Conservation (phyloP, 53 echinoderm and acorn worm species). For the Zoroaster sp. region DNA sequence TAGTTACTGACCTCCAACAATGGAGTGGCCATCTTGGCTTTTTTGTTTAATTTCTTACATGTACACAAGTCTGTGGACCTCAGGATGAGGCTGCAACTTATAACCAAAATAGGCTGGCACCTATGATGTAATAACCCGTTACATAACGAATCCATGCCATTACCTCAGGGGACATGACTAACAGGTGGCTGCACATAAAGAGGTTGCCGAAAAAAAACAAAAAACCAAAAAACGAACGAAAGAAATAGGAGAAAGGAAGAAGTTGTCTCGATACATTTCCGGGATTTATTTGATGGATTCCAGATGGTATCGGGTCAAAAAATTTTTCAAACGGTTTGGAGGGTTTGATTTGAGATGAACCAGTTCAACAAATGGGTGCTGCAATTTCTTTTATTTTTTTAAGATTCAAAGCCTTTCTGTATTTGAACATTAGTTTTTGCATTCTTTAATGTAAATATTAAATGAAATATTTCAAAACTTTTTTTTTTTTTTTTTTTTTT, state of each 20-base stretch:
- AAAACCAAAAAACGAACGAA: background rate
- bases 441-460: slow-evolving; percentile 38
- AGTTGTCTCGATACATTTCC: background rate
- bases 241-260: background rate
- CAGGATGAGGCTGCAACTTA: background rate
- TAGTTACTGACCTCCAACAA: no score
- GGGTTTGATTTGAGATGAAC: background rate
- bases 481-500: background rate
- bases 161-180: background rate
- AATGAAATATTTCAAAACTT: background rate
- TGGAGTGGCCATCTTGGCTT: no score
- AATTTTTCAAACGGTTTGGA: background rate
- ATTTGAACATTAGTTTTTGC: slow-evolving; percentile 18
- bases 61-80: background rate
- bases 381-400: slow-evolving; percentile 46
- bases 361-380: slow-evolving; percentile 34
- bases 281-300: background rate
- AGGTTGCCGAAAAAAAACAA: background rate
- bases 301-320: background rate
- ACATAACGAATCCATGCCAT: background rate
- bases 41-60: no score
- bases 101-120: background rate
- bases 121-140: background rate
- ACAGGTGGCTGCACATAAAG: background rate
- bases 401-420: slow-evolving; percentile 23